Base-by-base conservation (phyloP, 2,797 vertebrate genomes). In the Coluber constrictor region DNA sequence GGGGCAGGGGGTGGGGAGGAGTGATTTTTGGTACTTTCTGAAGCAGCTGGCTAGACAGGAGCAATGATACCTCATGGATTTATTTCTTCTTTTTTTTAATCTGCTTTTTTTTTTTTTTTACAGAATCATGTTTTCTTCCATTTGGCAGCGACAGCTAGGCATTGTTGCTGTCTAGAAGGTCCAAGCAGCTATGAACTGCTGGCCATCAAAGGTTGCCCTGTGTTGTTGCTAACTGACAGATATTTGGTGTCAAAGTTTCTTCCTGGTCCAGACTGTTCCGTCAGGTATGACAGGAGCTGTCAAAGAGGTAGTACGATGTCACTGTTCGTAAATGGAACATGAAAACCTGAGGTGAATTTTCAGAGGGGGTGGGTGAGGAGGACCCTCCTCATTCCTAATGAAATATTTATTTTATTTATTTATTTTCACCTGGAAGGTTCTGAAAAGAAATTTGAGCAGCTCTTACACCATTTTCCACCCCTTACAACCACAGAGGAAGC, bases 211-310 rank as follows among this genome's bases (percentile, higher is more conserved):
- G 93, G 90, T 93, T 54, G 20, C 57, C 89, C 57, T 3, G 1
- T 63, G 70, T 56, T 91, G 57, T 86, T 89, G 87, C 90, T 87
- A 86, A 93, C 74, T 90, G 89, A 27, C 92, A 88, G 37, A 57
- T 93, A 89, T 89, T 63, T 47, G 63, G 86, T n/a, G 51, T 93
- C 93, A 56, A 32, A 86, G 90, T 86, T 89, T 79, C 27, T 89
- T 89, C 57, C 32, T 86, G 87, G 90, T 55, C 70, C 51, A 86
- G 18, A 55, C 47, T 89, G 59, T 86, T 91, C 83, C 86, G 90
- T 93, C 87, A 93, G 90, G 29, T 89, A 27, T 93, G 93, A 93
- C 93, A 93, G 93, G 57, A 91, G 90, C 93, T 93, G 93, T 93
- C 93, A 93, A 86, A 91, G 83, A 91, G 59, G 87, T 23, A 63